These are phyloP conservation scores for Tylochromis polylepis DNA, from an alignment of 2,113 vertebrate species.

Conservation along the genomic window DNA sequence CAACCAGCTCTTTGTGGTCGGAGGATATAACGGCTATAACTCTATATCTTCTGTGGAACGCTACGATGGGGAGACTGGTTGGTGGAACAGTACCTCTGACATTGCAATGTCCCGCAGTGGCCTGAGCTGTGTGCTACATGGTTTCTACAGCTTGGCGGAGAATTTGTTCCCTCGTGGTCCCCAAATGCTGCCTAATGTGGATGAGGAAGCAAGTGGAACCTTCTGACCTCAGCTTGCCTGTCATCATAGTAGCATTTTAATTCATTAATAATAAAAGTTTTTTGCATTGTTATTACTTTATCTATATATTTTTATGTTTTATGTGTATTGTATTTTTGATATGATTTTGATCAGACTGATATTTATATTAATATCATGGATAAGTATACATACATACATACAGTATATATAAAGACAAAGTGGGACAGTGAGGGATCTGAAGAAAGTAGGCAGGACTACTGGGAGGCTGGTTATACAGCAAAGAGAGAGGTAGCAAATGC, in stretches of 20 bases:
- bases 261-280: not conserved
- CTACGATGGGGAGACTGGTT: conserved; percentile 42
- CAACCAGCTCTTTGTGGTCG: conserved; percentile 37
- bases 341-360: not conserved
- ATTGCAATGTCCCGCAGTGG: conserved; percentile 74
- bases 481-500: not conserved
- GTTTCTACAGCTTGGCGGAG: conserved; percentile 70
- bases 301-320: not conserved
- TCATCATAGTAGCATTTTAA: not conserved
- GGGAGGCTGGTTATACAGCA: not conserved
- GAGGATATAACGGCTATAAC: conserved; percentile 14
- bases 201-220: not conserved
- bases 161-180: not conserved
- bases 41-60: conserved; percentile 5
- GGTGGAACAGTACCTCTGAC: conserved; percentile 69
- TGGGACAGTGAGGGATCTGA: not conserved
- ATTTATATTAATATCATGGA: not conserved
- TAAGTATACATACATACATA: not conserved
- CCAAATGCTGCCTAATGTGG: not conserved
- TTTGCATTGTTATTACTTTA: not conserved
- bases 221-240: not conserved
- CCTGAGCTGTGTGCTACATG: conserved; percentile 79
- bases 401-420: not conserved
- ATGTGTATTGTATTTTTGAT: not conserved
- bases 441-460: not conserved